Percentiles rank a stretch among this genome's conserved stretches.
Evolutionary conservation across 2,113 vertebrate genomes (phyloP).

Genomic region (Galeopterus variegatus): DNA sequence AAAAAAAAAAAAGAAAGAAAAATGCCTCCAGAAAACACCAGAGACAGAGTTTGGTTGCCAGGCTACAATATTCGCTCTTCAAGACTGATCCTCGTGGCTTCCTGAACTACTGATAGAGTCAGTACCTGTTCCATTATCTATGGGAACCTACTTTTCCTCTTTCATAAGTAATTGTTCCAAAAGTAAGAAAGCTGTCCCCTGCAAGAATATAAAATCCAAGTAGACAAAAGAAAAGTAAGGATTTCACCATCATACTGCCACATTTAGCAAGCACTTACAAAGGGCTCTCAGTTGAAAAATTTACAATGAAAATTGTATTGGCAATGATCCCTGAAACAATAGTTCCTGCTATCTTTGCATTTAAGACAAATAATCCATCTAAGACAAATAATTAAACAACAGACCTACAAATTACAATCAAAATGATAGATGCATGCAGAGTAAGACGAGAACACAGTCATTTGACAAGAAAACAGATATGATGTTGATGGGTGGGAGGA

Average conservation of each 20-base stretch:
- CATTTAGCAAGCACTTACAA: conserved; percentile 15
- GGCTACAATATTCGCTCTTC: not conserved
- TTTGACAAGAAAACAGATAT: not conserved
- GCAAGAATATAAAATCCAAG: conserved; percentile 37
- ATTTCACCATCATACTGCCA: not conserved
- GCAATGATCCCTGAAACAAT: not conserved
- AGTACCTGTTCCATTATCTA: not conserved
- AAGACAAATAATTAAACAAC: not conserved
- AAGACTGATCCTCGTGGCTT: conserved; percentile 32
- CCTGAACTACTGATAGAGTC: not conserved
- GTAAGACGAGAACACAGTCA: not conserved
- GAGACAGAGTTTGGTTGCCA: not conserved
- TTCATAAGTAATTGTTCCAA: conserved; percentile 22
- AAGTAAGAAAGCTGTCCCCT: conserved; percentile 33
- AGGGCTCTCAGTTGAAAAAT: conserved; percentile 29
- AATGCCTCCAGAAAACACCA: not conserved
- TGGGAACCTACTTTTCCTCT: conserved; percentile 22
- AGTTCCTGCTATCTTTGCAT: conserved; percentile 11
- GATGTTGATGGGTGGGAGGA: no score
- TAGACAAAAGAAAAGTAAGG: not conserved
- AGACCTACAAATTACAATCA: not conserved
- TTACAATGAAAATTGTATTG: not conserved
- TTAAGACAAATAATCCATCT: conserved; percentile 46
- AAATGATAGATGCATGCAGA: conserved; percentile 32
- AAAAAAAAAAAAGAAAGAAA: no score